Evolutionary conservation across 2,113 vertebrate species (phyloP), one percentile per base, ranked within the genome.

Genomic region (Tychaedon coryphoeus): DNA sequence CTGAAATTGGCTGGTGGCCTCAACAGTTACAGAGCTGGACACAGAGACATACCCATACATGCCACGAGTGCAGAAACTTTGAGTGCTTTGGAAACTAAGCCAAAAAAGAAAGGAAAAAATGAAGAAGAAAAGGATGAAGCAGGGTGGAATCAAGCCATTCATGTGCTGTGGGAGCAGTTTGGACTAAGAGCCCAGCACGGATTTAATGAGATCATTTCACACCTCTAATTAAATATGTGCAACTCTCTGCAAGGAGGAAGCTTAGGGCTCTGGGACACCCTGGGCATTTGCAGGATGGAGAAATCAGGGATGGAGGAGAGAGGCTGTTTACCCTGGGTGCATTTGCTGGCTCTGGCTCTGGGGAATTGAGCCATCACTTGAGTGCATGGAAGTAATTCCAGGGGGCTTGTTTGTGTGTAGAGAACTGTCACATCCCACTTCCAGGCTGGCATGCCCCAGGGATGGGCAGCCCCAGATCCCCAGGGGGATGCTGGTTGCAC

Each of bases 171-270:
- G 38, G 54, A 95, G 47, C 42, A 38, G 74, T 62, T 8, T 73
- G 75, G 56, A 95, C 79, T 60, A 67, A 95, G 64, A 86, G 48
- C 38, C 45, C 83, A 72, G 65, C 29, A 51, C 3, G 29, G 65
- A 28, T 89, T 86, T 93, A 94, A 86, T 86, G 76, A 93, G 73
- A 77, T 89, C 47, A 70, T 90, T 96, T 96, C 94, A 86, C 86
- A 94, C 86, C 34, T 97, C 82, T 81, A 93, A 92, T 92, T 93
- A 88, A 93, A 77, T 40, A 93, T 86, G 79, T 93, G 61, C 25
- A 50, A 45, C 24, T 34, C 28, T 50, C n/a, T 31, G 54, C 36
- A 54, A 42, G 72, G 50, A 73, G 33, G 14, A 64, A 65, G 33
- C 25, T 56, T 65, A 19, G 45, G 62, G 58, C 75, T 28, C 57